Evolutionary conservation across 2,888 invertebrate genomes (phyloP), one percentile per base, ranked within the genome.

Genomic region (Tetheella fluctuosa): DNA sequence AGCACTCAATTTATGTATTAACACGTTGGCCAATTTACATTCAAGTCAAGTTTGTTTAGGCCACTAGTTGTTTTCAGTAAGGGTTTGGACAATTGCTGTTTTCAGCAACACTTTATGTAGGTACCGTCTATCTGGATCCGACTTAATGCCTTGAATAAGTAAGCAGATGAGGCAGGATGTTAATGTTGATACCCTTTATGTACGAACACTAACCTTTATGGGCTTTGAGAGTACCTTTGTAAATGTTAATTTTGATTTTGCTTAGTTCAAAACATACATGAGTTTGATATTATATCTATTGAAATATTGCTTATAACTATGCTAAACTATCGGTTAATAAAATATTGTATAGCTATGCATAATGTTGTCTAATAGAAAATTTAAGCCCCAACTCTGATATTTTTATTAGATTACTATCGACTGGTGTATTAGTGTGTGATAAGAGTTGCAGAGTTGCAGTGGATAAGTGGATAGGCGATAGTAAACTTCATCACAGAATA

Each of bases 81-180:
- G 42, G 63, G 64, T 65, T 65, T 63, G 59, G 68, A 68, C 70
- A 66, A 70, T 68, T 65, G 63, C 63, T 52, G 59, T 58, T 76
- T 71, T 75, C 63, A 58, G 64, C 63, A 72, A 68, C 67, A 65
- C 65, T 64, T 61, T 67, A 17, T 17, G 48, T 48, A 20, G 20
- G 20, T 48, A 48, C 64, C 59, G 64, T 65, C 66, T 70, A 68
- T 74, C 64, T 72, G 67, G 30, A 71, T 67, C 62, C 67, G 64
- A 58, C 64, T 68, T 73, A 77, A 77, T 73, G 61, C 66, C 34
- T 64, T 78, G 71, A 78, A 78, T 78, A 75, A 75, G 66, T 78
- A 78, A 78, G 70, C 65, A 65, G 67, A 64, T 65, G 63, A 61
- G 65, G 59, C 58, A 64, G 67, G 59, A 68, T 61, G 71, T 73